Evolutionary conservation across 2,888 invertebrate species (phyloP).

Genomic region (Metellina segmentata): DNA sequence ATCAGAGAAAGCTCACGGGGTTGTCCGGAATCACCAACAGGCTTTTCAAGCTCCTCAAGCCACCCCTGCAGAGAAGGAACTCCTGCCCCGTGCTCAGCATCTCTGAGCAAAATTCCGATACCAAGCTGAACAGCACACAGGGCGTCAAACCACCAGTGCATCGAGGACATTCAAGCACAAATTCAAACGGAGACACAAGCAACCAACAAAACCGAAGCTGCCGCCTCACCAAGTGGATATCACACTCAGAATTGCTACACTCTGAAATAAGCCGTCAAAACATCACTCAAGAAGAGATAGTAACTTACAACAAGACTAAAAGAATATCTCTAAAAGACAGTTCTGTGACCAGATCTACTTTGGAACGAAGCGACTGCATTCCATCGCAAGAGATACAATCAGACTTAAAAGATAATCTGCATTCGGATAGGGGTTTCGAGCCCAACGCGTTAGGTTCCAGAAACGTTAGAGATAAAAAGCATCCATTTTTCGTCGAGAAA

Average conservation of each 20-base stretch:
- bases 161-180: not conserved
- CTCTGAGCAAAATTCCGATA: conserved; percentile 41
- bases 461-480: not conserved
- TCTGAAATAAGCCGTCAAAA: conserved; percentile 29
- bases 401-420: not conserved
- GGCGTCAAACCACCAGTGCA: not conserved
- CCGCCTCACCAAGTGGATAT: conserved; percentile 65
- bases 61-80: conserved; percentile 63
- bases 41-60: conserved; percentile 58
- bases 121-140: not conserved
- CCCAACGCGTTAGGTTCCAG: too few relatives aligned
- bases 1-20: conserved; percentile 66
- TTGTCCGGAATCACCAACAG: conserved; percentile 47
- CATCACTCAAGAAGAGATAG: not conserved
- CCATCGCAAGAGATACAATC: not conserved
- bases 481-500: conserved; percentile 49
- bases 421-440: too few relatives aligned
- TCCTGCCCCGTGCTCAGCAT: conserved; percentile 65
- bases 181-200: conserved; percentile 8
- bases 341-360: not conserved
- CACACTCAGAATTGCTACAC: conserved; percentile 58
- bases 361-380: not conserved
- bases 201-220: conserved; percentile 40
- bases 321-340: not conserved
- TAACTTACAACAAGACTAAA: not conserved